Evolutionary conservation across 2,797 vertebrate species (phyloP), one percentile per base, ranked within the genome.

Genomic region (Lacerta viridis): DNA sequence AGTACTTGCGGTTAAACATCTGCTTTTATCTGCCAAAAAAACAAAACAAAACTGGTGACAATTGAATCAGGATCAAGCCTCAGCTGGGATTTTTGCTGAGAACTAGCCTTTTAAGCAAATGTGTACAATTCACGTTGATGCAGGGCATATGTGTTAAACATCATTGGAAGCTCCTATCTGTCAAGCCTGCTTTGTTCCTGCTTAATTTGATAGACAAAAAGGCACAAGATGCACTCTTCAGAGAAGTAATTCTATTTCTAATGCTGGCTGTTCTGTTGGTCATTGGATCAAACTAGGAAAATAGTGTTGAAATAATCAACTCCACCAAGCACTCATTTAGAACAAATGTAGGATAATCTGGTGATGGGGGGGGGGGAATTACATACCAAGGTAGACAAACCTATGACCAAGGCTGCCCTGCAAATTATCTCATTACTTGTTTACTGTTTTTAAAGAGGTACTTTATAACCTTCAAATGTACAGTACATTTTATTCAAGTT

Each of bases 11-110:
- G 33, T 75, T 39, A 25, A 13, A 55, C 5, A 50, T 18, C 72
- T 20, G 15, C 36, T 46, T 68, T 77, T 15, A 7, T 55, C 50
- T 82, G 15, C 29, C 46, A 55, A 87, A 87, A 23, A 17, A 33
- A 33, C 33, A 33, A 33, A 33, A 33, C 33, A 33, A 33, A 36
- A 27, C 41, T 43, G n/a, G 13, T 83, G 59, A 25, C 41, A 88
- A 50, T n/a, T 20, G 61, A 55, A 27, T 77, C 46, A 88, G 23
- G 41, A 13, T 68, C 23, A 68, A 23, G 41, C 7, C 23, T 6
- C 20, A 83, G 59, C 39, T 76, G n/a, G 29, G 10, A 79, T 46
- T 87, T 71, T 71, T 87, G 41, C 77, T 71, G 66, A 72, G 29
- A 72, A 81, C 61, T 4, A 50, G 25, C 66, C 81, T 41, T 87